Percentiles rank a stretch among this genome's conserved stretches.
phyloP scores from a whole-genome alignment of 2,888 invertebrate genomes.

The Hirtodrosophila alboralis region DNA sequence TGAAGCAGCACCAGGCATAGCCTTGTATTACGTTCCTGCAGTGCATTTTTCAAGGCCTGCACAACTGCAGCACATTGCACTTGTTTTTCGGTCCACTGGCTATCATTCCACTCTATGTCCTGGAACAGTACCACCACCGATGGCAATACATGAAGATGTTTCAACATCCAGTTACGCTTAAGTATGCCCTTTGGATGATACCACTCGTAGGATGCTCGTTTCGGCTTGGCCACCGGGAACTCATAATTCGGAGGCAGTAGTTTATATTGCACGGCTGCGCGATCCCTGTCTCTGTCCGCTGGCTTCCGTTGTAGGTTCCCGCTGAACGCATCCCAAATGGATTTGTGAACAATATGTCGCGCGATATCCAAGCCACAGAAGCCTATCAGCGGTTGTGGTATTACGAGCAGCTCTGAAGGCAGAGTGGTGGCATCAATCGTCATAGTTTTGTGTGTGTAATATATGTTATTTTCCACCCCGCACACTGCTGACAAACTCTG shows the following conservation, averaged over 20 bases:
- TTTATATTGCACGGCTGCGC: constrained; percentile 93
- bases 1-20: constrained; percentile 96
- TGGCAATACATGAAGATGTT: constrained; percentile 95
- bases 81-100: constrained; percentile 96
- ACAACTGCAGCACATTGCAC: constrained; percentile 96
- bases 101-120: constrained; percentile 98
- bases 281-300: constrained; percentile 86
- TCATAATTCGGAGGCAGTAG: constrained; percentile 92
- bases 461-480: constrained; percentile 21
- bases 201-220: constrained; percentile 96
- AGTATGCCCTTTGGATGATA: constrained; percentile 97
- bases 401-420: constrained; percentile 92
- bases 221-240: constrained; percentile 94
- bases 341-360: constrained; percentile 93
- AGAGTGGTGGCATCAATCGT: constrained; percentile 88
- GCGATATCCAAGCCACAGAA: constrained; percentile 94
- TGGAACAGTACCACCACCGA: constrained; percentile 97
- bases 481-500: constrained; percentile 16
- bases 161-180: constrained; percentile 97
- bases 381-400: constrained; percentile 94
- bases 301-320: constrained; percentile 87
- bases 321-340: constrained; percentile 96
- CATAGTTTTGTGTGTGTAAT: constrained; percentile 82
- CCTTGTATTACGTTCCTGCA: constrained; percentile 86
- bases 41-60: constrained; percentile 88